Base-by-base conservation (phyloP, 53 echinoderm and acorn worm species). In the Actinopyga echinites region DNA sequence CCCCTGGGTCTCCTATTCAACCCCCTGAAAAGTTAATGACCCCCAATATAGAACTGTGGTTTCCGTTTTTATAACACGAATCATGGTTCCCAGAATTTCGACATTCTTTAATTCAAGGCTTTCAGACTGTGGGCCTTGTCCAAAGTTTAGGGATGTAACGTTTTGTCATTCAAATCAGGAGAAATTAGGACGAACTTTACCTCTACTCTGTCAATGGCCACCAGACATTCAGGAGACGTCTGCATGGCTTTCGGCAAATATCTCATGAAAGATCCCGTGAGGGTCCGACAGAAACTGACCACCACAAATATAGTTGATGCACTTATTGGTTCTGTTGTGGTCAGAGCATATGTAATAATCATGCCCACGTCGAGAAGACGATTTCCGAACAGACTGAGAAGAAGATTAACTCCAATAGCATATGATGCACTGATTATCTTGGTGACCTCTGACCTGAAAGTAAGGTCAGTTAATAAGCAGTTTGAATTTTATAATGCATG, bases 361-460 rank as follows among this genome's bases (percentile, higher is more conserved):
- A 97, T 92, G 34, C 83, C 84, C 7, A 94, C 92, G 21, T 97
- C 97, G 0, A 97, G 83, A 7, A 93, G 92, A 32, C 94, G 90
- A 40, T 97, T 97, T 22, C 97, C 97, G 31, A 86, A 89, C 49
- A 92, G 64, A 17, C 84, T 88, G 2, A 97, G 84, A 10, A 90
- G 82, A 9, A 94, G 75, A 79, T 97, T 97, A 35, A 90, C 19
- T 4, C 87, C 84, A 56, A 92, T 73, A 1, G 94, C 86, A 44
- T 91, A 90, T 0, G 97, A 90, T 0, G 97, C 94, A 28, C 68
- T 78, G 57, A 97, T 83, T 45, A 97, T 84, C 54, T 88, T 88
- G 11, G 83, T 12, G 3, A 97, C 85, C 83, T 97, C 97, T 8
- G 82, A 88, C 65, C 97, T 97, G 80, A 12, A 30, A 63, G 15